phyloP scores from a whole-genome alignment of 2,888 invertebrate species.

The Eumacrocentrus americanus region DNA sequence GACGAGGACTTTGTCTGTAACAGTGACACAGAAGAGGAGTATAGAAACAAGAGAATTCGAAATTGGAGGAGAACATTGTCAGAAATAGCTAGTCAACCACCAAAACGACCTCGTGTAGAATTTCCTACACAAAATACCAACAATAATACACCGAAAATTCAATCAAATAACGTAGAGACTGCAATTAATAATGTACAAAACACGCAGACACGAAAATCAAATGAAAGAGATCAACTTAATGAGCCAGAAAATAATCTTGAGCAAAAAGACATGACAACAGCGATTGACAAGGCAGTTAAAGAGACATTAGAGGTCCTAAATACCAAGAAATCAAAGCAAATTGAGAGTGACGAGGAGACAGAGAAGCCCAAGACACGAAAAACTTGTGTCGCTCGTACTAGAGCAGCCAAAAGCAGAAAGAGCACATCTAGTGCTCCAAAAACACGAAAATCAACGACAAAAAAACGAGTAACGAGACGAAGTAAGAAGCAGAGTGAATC shows the following conservation, averaged over 20 bases:
- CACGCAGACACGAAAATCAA: not conserved
- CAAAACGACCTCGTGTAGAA: constrained; percentile 39
- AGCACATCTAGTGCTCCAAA: not conserved
- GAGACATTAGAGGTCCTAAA: not conserved
- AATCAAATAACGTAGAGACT: not conserved
- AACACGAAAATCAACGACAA: not conserved
- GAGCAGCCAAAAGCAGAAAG: constrained; percentile 10
- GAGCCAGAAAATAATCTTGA: not conserved
- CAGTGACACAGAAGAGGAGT: constrained; percentile 71
- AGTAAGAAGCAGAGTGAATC: constrained; percentile 12
- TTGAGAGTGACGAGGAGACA: constrained; percentile 4
- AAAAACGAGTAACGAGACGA: not conserved
- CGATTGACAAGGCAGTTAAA: not conserved
- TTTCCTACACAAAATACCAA: not conserved
- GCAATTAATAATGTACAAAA: not conserved
- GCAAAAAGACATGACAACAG: not conserved
- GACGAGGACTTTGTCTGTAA: constrained; percentile 74
- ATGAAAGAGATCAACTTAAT: no score
- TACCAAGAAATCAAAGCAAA: not conserved
- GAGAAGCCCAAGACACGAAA: constrained; percentile 17
- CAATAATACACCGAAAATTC: not conserved
- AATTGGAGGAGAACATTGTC: constrained; percentile 65
- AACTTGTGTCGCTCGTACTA: constrained; percentile 6
- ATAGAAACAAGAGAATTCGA: constrained; percentile 62
- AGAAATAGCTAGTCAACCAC: constrained; percentile 29